Conservation (phyloP, 1,140 invertebrate species). For the Odontomachus brunneus region DNA sequence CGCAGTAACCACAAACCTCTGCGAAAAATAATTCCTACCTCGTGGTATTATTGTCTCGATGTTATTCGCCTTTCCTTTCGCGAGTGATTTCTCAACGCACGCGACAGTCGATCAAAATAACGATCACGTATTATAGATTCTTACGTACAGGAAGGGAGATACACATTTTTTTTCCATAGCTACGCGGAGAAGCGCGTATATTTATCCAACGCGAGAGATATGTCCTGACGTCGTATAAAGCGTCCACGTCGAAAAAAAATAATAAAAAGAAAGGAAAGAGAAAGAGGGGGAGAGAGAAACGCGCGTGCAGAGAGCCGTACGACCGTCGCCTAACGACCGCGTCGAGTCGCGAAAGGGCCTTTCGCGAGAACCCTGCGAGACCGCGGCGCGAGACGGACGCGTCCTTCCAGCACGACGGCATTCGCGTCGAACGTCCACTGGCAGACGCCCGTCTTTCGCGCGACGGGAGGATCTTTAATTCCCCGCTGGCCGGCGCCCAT, state of each 20-base stretch:
- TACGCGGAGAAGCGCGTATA: no score
- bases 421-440: not conserved
- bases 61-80: not conserved
- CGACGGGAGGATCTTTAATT: slow-evolving; percentile 75
- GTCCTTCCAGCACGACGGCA: slow-evolving; percentile 9
- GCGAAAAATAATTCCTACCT: slow-evolving; percentile 24
- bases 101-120: no score
- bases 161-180: no score
- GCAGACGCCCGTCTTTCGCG: slow-evolving; percentile 19
- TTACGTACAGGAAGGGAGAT: no score
- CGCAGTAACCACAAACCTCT: slow-evolving; percentile 46
- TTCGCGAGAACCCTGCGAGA: not conserved
- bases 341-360: slow-evolving; percentile 19
- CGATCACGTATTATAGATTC: no score
- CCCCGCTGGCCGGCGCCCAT: slow-evolving; percentile 72
- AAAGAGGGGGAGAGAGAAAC: no score
- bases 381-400: no score
- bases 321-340: slow-evolving; percentile 15
- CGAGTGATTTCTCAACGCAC: not conserved
- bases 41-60: slow-evolving; percentile 23
- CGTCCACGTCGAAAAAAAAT: no score
- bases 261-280: no score
- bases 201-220: no score
- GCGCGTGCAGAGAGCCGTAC: not conserved
- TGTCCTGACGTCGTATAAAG: no score